Percentiles rank a stretch among this genome's conserved stretches.
phyloP scores from a whole-genome alignment of 1,140 invertebrate species.

The Drosophila navojoa region DNA sequence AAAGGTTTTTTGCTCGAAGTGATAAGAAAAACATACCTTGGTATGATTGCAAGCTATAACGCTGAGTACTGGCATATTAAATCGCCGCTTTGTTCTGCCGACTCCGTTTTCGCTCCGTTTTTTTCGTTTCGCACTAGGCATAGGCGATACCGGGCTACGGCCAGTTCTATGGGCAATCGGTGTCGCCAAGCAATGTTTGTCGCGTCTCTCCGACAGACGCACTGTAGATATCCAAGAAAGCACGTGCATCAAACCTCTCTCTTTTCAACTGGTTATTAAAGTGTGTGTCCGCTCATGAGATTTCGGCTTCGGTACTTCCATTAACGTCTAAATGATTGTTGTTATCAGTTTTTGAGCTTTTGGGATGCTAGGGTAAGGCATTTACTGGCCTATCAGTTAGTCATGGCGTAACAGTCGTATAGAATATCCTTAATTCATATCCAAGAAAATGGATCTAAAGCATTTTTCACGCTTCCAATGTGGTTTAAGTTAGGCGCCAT shows the following conservation, averaged over 20 bases:
- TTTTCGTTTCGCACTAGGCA: background rate
- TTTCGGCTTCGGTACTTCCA: conserved; percentile 4
- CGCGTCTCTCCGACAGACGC: conserved; percentile 37
- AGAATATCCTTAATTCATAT: conserved; percentile 9
- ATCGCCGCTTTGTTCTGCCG: background rate
- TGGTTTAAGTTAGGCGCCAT: background rate
- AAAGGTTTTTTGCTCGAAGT: background rate
- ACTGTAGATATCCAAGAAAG: conserved; percentile 24
- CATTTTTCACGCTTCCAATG: background rate
- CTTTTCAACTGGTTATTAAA: conserved; percentile 1
- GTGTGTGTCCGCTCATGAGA: background rate
- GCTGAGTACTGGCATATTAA: conserved; percentile 60
- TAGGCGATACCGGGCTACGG: background rate
- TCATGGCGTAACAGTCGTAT: background rate
- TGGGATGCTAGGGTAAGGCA: background rate
- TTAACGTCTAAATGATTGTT: conserved; percentile 2
- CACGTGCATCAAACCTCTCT: conserved; percentile 28
- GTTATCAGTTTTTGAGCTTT: background rate
- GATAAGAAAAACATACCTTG: conserved; percentile 40
- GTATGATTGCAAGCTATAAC: conserved; percentile 43
- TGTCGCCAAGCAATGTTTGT: conserved; percentile 10
- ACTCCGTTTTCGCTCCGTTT: background rate
- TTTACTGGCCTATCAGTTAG: background rate
- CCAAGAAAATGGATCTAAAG: conserved; percentile 6
- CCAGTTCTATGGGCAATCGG: background rate